A percentile compares a stretch with the other conserved stretches of the same genome.
These are phyloP conservation scores for Myotis vivesi DNA, from an alignment of 2,797 vertebrate species.

Conservation along the genomic window DNA sequence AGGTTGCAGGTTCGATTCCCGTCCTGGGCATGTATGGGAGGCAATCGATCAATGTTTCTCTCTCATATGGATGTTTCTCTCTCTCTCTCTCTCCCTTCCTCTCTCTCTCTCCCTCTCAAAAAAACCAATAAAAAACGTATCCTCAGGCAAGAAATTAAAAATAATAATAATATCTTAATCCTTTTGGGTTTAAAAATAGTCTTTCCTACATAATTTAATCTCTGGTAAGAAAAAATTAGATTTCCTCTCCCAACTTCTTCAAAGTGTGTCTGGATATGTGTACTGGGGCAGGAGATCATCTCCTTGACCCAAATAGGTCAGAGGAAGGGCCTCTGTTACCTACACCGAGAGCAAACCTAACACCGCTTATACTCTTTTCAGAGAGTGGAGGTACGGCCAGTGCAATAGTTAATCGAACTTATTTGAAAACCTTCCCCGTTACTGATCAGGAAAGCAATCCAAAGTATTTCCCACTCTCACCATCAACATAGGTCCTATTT, in stretches of 20 bases:
- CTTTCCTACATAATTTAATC: not conserved
- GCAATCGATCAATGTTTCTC: not conserved
- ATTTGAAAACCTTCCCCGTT: not conserved
- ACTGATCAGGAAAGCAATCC: not conserved
- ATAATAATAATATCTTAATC: not conserved
- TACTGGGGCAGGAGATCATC: fast-evolving
- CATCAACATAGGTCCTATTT: not conserved
- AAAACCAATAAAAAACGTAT: not conserved
- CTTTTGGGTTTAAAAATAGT: not conserved
- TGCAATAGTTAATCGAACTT: not conserved
- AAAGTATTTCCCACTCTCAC: not conserved
- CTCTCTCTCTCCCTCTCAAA: not conserved
- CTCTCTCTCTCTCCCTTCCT: not conserved
- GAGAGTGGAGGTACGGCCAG: fast-evolving
- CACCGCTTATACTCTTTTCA: not conserved
- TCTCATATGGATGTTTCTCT: not conserved
- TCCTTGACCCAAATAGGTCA: not conserved
- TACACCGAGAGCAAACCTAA: not conserved
- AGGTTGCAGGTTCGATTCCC: not conserved
- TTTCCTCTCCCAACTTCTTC: not conserved
- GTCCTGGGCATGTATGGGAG: not conserved
- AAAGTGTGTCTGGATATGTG: not conserved
- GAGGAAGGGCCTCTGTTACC: not conserved
- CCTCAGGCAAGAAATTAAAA: not conserved
- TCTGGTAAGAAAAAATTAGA: not conserved